These are phyloP conservation scores for Chironomus striatipennis DNA, from an alignment of 1,140 invertebrate genomes.

Conservation along the genomic window DNA sequence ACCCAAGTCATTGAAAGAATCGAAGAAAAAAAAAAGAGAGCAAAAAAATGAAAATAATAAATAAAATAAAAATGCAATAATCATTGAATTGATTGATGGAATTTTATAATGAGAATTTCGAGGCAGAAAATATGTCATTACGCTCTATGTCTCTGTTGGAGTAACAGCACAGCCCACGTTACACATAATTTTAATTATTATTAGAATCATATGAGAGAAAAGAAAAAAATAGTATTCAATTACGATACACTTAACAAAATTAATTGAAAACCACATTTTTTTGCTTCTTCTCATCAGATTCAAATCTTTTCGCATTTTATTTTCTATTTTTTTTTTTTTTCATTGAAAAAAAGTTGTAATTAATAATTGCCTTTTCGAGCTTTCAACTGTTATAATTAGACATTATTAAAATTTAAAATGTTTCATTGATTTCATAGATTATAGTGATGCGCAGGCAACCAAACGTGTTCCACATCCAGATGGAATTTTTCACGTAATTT, in stretches of 20 bases:
- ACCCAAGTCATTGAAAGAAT: too few relatives aligned
- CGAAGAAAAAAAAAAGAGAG: too few relatives aligned
- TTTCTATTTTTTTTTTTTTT: not conserved
- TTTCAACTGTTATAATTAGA: too few relatives aligned
- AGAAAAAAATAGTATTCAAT: not conserved
- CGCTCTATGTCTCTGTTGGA: conserved; percentile 1
- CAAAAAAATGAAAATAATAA: not conserved
- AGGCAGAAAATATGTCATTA: conserved; percentile 13
- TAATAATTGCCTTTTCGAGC: too few relatives aligned
- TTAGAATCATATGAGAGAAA: not conserved
- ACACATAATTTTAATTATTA: conserved; percentile 9
- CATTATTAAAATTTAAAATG: too few relatives aligned
- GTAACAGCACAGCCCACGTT: not conserved
- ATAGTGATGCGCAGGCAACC: too few relatives aligned
- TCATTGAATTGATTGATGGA: conserved; percentile 13
- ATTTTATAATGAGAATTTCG: conserved; percentile 14
- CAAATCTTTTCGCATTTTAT: not conserved
- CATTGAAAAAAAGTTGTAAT: not conserved
- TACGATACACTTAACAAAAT: not conserved
- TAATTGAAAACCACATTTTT: conserved; percentile 14
- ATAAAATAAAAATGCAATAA: conserved; percentile 9
- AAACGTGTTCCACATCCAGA: too few relatives aligned
- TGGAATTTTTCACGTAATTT: too few relatives aligned
- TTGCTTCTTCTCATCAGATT: too few relatives aligned
- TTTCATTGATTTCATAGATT: too few relatives aligned